Base-by-base conservation (phyloP, 2,797 vertebrate genomes). In the Dendrocincla tyrannina region DNA sequence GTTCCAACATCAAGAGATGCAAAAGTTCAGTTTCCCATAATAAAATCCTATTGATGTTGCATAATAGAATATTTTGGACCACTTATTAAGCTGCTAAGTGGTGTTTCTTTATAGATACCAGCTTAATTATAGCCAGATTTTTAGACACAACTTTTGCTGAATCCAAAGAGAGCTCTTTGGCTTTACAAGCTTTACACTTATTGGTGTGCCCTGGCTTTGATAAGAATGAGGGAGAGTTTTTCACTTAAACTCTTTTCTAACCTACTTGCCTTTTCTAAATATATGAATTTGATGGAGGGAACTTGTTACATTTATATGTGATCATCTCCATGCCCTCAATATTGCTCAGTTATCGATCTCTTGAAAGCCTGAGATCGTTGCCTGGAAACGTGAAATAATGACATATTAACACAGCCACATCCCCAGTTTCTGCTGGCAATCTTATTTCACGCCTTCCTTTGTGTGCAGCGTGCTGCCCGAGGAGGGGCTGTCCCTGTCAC, bases 41-140 rank as follows among this genome's bases (percentile, higher is more conserved):
- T 93, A 95, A 94, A 96, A 84, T 32, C 28, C 35, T 2, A 55
- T 77, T 88, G 89, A 93, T 92, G 79, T 62, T 68, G 49, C 64
- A 35, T 86, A 85, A 63, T 64, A 60, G 50, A 78, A 93, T 58
- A 80, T 89, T 90, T 50, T 90, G 77, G 77, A 10, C 42, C 8
- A 15, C 56, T 90, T 85, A 88, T 66, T 90, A 85, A 74, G 56
- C 70, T 91, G 66, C 55, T 91, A 63, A 93, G 73, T 79, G 24
- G 64, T 89, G 44, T 79, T 90, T 87, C 84, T 96, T 92, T 89
- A 59, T 79, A 89, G 77, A 67, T 95, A 78, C 22, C 53, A 55
- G 59, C 55, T 95, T 95, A 94, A 94, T 93, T 92, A 70, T 4
- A 93, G 70, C 80, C 93, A 95, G 90, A 88, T 91, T 64, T 93